Evolutionary conservation across 2,113 vertebrate genomes (phyloP), one percentile per base, ranked within the genome.

Genomic region (Lamprologus lemairii): DNA sequence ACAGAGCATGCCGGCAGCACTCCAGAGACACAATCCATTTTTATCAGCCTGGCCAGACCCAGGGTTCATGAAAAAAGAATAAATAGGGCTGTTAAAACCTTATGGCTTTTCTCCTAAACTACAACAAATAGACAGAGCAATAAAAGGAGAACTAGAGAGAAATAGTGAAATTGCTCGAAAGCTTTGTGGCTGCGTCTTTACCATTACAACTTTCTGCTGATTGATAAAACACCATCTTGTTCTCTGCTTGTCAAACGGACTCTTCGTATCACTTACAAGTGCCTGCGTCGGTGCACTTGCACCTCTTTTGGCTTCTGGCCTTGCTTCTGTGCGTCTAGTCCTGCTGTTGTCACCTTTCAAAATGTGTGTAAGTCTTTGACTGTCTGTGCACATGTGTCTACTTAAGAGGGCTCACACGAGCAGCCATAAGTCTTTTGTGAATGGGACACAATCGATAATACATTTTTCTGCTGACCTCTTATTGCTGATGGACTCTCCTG

Each of bases 41-140:
- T 91, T 92, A 94, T 95, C 88, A 86, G 89, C 75, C 26, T 53
- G 82, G 60, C 88, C 91, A 86, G 81, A 82, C 87, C 57, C 12
- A 28, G 80, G 80, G 82, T 84, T 81, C 91, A 82, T 90, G 85
- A 79, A 85, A 89, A 58, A 53, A 93, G 19, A 84, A 93, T 80
- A 84, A 92, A 92, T 83, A 87, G 87, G 75, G 79, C 86, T 58
- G 68, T 95, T 94, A 91, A 94, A 94, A 91, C 79, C 68, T 88
- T 84, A 90, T 40, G 60, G 90, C 85, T 93, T 93, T 87, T 83
- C 92, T 89, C 86, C 91, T 92, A 91, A 94, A 94, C 91, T 87
- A 89, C 91, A 87, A 92, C 87, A 94, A 95, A 91, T 91, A 91
- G 57, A 83, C 47, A 80, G 58, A 79, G 89, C 88, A 78, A 90